Conservation (phyloP, 2,888 invertebrate species). For the Oligia latruncula region DNA sequence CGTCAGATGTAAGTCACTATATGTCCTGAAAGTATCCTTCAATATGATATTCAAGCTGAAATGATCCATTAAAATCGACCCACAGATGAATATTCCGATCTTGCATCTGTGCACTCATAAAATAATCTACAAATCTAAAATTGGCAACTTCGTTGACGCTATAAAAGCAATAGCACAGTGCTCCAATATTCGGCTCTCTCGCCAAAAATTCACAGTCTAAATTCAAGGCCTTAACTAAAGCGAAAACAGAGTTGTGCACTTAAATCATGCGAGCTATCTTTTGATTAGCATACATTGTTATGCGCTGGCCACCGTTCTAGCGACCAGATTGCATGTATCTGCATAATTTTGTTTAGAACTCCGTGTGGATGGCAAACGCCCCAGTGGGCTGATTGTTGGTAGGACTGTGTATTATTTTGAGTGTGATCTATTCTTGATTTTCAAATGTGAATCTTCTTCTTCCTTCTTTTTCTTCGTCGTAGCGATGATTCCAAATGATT, state of each 20-base stretch:
- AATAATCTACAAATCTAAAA: conserved; percentile 27
- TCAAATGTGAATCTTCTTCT: too few relatives aligned
- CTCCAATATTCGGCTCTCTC: conserved; percentile 13
- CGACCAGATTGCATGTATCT: conserved; percentile 81
- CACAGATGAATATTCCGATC: neutral
- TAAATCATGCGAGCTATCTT: conserved; percentile 78
- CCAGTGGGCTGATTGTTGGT: conserved; percentile 42
- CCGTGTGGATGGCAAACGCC: conserved; percentile 57
- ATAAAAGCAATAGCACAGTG: conserved; percentile 38
- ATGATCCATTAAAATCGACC: conserved; percentile 9
- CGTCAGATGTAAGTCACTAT: neutral
- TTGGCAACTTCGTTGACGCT: conserved; percentile 29
- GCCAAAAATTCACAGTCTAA: conserved; percentile 48
- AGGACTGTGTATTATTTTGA: conserved; percentile 1
- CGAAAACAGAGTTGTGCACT: conserved; percentile 56
- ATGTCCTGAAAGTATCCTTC: neutral
- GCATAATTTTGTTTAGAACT: conserved; percentile 77
- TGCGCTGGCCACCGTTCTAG: conserved; percentile 69
- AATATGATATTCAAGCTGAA: neutral
- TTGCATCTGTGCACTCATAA: conserved; percentile 16
- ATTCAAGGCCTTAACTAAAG: conserved; percentile 61
- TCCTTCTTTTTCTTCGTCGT: neutral
- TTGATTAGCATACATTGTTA: conserved; percentile 83
- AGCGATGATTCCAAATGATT: neutral
- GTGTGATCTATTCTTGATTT: neutral